Evolutionary conservation across 2,113 vertebrate genomes (phyloP), one percentile per base, ranked within the genome.

Genomic region (Chaetodon trifascialis): DNA sequence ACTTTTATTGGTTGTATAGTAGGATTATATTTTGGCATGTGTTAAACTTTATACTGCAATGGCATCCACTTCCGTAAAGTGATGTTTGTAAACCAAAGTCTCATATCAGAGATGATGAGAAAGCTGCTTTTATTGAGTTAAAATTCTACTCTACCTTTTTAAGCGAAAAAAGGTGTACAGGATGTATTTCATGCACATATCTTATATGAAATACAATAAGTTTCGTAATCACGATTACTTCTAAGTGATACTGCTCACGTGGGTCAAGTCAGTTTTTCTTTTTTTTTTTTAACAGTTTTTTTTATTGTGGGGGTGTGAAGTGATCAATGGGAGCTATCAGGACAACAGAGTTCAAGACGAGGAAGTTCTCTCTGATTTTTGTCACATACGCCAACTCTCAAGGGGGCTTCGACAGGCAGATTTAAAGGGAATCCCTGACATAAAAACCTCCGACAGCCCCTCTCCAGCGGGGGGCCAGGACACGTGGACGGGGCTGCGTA

Each of bases 361-460:
- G 65, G 69, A 64, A 51, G 65, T 66, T 51, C 51, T 54, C 55
- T 73, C 49, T 52, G 55, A 47, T 34, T 75, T 44, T 52, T 30
- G 62, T 81, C 56, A 65, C 16, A 15, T 63, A 16, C n/a, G 73
- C 34, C 65, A 51, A 79, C 71, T 66, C 69, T 65, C 49, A 17
- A 4, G 54, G 30, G 65, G 23, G 56, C 71, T 66, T 38, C 60
- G n/a, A 68, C 66, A 23, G 64, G 70, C 63, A 62, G 86, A 89
- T 74, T 89, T 89, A 92, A 92, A 92, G 87, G 85, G 88, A 90
- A 86, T 85, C 83, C 68, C 89, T 87, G 88, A 83, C 74, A 12
- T 86, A 46, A 73, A 76, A 79, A 73, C 69, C 76, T 69, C 74
- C 47, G 5, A 71, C 58, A 67, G 82, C 74, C 79, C 79, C 46